Conservation (phyloP, 2,888 invertebrate species). For the Trachelus tabidus region DNA sequence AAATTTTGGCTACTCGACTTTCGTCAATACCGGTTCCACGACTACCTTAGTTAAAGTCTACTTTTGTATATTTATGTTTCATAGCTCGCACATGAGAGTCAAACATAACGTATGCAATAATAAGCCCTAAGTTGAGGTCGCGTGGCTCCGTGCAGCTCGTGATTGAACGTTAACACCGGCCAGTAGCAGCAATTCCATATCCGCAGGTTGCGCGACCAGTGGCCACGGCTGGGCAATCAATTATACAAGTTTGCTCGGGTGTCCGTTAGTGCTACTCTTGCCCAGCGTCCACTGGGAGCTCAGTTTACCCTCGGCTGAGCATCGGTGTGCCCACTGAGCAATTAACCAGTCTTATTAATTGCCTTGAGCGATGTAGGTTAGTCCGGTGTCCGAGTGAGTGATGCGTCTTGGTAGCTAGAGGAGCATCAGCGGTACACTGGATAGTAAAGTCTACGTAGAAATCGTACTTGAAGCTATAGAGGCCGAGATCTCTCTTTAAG, state of each 20-base stretch:
- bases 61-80: neutral
- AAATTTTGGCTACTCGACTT: neutral
- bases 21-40: neutral
- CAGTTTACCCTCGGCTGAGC: slow-evolving; percentile 13
- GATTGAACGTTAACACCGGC: neutral
- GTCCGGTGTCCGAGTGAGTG: neutral
- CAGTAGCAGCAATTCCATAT: neutral
- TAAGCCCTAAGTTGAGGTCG: neutral
- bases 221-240: slow-evolving; percentile 15
- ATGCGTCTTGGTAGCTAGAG: neutral
- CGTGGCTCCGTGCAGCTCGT: neutral
- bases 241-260: slow-evolving; percentile 20
- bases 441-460: neutral
- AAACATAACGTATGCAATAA: neutral
- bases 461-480: neutral
- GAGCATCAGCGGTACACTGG: neutral
- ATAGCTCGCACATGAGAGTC: neutral
- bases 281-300: slow-evolving; percentile 9
- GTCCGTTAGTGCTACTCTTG: slow-evolving; percentile 5
- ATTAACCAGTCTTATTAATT: slow-evolving; percentile 50
- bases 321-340: slow-evolving; percentile 33
- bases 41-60: neutral
- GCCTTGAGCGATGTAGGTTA: slow-evolving; percentile 13
- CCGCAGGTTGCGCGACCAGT: neutral
- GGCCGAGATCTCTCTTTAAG: neutral